Percentiles rank a stretch among this genome's conserved stretches.
Evolutionary conservation across 2,797 vertebrate genomes (phyloP).

Genomic region (Cercopithecus petaurista): DNA sequence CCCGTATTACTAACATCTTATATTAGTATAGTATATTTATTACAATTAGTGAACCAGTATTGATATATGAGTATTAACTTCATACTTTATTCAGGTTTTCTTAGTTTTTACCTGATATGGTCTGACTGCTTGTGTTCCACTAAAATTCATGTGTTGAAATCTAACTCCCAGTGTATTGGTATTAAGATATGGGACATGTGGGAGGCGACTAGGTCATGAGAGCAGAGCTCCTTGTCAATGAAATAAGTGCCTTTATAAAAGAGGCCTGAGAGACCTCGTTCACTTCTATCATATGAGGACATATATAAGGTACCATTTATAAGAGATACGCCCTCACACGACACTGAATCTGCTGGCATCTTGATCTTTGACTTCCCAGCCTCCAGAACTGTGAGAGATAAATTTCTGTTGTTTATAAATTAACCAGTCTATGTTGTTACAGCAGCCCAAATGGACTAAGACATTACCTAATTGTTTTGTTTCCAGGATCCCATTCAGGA

Average conservation of each 20-base stretch:
- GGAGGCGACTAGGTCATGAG: background rate
- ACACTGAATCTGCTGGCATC: background rate
- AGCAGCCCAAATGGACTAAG: background rate
- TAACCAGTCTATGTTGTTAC: too few relatives aligned
- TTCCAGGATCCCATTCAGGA: background rate
- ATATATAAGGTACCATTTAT: background rate
- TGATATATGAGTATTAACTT: background rate
- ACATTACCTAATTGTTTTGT: background rate
- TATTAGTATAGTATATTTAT: background rate
- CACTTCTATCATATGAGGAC: background rate
- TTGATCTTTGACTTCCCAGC: background rate
- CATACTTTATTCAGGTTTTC: background rate
- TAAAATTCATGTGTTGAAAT: background rate
- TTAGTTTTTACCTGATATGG: background rate
- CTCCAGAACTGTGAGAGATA: background rate
- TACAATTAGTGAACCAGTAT: background rate
- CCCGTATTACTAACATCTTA: background rate
- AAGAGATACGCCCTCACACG: too few relatives aligned
- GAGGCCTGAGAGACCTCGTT: background rate
- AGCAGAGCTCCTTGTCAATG: background rate
- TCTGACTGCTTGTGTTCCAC: background rate
- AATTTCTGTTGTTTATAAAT: background rate
- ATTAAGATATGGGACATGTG: background rate
- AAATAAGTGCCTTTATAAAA: background rate
- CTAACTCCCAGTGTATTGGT: background rate